phyloP scores from a whole-genome alignment of 2,797 vertebrate genomes.

The Falco columbarius region DNA sequence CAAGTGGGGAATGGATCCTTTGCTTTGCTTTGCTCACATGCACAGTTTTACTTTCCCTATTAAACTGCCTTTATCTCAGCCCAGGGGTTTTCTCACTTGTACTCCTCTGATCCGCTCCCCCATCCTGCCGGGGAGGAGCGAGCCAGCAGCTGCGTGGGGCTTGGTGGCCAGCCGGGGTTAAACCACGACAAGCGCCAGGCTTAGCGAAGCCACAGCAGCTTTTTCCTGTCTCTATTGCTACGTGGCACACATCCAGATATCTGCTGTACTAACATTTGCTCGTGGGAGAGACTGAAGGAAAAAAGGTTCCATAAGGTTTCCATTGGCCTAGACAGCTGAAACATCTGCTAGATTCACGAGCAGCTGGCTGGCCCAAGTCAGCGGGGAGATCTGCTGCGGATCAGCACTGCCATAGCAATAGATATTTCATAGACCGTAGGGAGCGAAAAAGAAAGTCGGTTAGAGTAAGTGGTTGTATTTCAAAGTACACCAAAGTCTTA shows the following conservation, averaged over 20 bases:
- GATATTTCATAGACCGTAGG: constrained; percentile 53
- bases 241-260: constrained; percentile 65
- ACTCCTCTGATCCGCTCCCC: no score
- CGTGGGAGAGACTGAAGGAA: constrained; percentile 70
- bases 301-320: constrained; percentile 76
- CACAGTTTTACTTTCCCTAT: no score
- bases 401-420: constrained; percentile 58
- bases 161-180: no score
- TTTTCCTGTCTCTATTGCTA: constrained; percentile 40
- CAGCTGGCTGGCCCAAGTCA: constrained; percentile 74
- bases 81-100: no score
- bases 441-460: constrained; percentile 32
- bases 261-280: constrained; percentile 76
- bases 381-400: constrained; percentile 63
- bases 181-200: not conserved
- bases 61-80: no score
- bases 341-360: constrained; percentile 77
- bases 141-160: no score
- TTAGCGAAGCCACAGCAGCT: not conserved
- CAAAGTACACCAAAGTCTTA: constrained; percentile 34
- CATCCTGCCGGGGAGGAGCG: no score
- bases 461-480: constrained; percentile 34
- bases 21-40: no score
- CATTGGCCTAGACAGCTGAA: constrained; percentile 75
- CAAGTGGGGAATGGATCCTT: no score